Conservation (phyloP, 2,888 invertebrate genomes). For the Epiblema foenella region DNA sequence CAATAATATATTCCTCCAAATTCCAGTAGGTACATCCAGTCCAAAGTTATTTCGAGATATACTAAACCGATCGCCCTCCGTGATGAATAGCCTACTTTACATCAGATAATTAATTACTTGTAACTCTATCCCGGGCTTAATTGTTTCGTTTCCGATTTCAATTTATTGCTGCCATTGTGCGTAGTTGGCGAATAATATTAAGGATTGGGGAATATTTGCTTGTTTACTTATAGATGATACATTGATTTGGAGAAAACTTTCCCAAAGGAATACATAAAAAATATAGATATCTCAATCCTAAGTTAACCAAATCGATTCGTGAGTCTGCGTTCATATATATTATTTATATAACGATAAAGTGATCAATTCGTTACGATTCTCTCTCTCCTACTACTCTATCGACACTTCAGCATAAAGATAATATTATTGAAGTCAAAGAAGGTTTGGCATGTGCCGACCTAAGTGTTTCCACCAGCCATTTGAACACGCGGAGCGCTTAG, state of each 20-base stretch:
- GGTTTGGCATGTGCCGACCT: not conserved
- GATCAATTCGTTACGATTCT: no score
- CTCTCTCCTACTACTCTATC: no score
- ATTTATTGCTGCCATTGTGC: slow-evolving; percentile 57
- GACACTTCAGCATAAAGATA: not conserved
- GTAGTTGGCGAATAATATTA: slow-evolving; percentile 22
- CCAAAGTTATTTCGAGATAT: slow-evolving; percentile 2
- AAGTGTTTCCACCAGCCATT: not conserved
- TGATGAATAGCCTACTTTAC: slow-evolving; percentile 67
- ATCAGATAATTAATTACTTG: slow-evolving; percentile 68
- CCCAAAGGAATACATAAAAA: not conserved
- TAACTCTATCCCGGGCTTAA: slow-evolving; percentile 64
- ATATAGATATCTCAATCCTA: no score
- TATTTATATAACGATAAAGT: no score
- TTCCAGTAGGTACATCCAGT: not conserved
- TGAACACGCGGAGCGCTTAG: not conserved
- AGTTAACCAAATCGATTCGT: no score
- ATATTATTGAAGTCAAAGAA: not conserved
- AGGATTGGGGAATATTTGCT: not conserved
- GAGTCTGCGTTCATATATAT: no score
- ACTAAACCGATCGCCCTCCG: slow-evolving; percentile 46
- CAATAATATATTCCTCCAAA: not conserved
- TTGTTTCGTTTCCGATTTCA: slow-evolving; percentile 65
- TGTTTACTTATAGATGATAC: not conserved
- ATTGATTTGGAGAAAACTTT: not conserved